phyloP scores from a whole-genome alignment of 2,888 invertebrate genomes.

The Aricia artaxerxes region DNA sequence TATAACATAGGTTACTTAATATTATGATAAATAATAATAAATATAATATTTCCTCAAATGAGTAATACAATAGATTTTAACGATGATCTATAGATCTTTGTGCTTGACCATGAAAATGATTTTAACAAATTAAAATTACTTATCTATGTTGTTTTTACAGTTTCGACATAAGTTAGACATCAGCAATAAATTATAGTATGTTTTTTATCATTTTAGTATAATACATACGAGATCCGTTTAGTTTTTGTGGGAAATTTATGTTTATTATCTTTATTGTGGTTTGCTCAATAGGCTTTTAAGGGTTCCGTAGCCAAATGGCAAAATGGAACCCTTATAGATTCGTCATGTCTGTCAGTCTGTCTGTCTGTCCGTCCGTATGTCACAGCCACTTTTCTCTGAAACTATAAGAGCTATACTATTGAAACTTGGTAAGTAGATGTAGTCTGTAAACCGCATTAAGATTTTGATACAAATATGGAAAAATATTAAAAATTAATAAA shows the following conservation, averaged over 20 bases:
- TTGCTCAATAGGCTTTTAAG: neutral
- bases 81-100: neutral
- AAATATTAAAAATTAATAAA: too few relatives aligned
- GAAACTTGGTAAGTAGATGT: too few relatives aligned
- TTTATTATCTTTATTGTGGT: neutral
- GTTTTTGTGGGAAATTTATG: neutral
- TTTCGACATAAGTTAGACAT: constrained; percentile 5
- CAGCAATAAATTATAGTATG: neutral
- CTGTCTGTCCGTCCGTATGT: too few relatives aligned
- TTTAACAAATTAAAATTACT: neutral
- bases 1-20: neutral
- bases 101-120: constrained; percentile 6
- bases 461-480: too few relatives aligned
- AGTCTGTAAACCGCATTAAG: too few relatives aligned
- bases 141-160: constrained; percentile 5
- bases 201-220: neutral
- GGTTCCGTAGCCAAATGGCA: too few relatives aligned
- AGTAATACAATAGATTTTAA: neutral
- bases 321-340: too few relatives aligned
- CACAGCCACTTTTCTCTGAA: too few relatives aligned
- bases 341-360: too few relatives aligned
- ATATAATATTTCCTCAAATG: neutral
- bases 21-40: neutral
- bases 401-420: too few relatives aligned
- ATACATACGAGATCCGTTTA: neutral